These are phyloP conservation scores for Lordiphosa andalusiaca DNA, from an alignment of 2,888 invertebrate genomes.

Conservation along the genomic window DNA sequence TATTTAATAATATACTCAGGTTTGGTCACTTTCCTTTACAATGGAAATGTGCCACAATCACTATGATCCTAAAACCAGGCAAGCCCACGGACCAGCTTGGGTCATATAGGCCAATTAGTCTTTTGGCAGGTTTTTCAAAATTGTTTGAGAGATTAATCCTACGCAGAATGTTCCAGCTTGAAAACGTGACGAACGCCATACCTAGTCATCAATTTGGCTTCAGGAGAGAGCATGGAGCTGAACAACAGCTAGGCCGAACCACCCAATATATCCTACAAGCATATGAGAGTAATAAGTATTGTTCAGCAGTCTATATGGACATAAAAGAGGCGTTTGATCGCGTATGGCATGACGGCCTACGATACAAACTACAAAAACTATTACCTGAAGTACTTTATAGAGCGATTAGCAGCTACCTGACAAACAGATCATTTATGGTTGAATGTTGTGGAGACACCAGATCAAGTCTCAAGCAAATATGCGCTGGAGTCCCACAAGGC, in stretches of 20 bases:
- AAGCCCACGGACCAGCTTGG: background rate
- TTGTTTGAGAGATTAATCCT: background rate
- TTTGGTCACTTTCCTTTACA: too few relatives aligned
- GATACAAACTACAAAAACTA: too few relatives aligned
- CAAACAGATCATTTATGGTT: too few relatives aligned
- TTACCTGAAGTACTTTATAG: too few relatives aligned
- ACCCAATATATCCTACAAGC: conserved; percentile 1
- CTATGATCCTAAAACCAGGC: too few relatives aligned
- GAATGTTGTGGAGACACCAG: too few relatives aligned
- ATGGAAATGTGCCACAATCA: too few relatives aligned
- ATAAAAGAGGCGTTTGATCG: conserved; percentile 17
- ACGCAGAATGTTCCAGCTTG: background rate
- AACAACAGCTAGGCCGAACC: conserved; percentile 6
- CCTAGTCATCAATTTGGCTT: too few relatives aligned
- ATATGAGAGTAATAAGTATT: conserved; percentile 2
- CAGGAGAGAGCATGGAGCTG: conserved; percentile 6
- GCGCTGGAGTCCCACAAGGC: too few relatives aligned
- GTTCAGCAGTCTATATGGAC: conserved; percentile 10
- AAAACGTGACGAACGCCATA: background rate
- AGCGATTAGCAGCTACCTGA: too few relatives aligned
- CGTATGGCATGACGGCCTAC: conserved; percentile 16
- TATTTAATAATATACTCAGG: background rate
- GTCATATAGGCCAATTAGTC: background rate
- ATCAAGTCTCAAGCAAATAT: too few relatives aligned
- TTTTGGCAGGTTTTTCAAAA: background rate